Base-by-base conservation (phyloP, 1,140 invertebrate genomes). In the Nephotettix cincticeps region DNA sequence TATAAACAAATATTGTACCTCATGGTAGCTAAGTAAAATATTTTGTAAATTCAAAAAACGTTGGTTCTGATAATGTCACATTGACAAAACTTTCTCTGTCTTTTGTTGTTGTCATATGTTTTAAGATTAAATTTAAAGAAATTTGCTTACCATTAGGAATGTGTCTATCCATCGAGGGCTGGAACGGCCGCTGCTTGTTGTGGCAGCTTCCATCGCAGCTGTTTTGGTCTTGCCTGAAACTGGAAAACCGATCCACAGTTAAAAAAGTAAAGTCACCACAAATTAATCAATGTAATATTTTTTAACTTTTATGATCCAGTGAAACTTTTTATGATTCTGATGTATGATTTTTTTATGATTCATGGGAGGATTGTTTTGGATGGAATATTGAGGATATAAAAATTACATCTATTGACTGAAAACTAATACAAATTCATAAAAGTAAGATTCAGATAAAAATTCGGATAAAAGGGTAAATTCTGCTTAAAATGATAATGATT, bases 221-320 rank as follows among this genome's bases (percentile, higher is more conserved):
- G 23, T 13, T 61, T 25, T 61, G 56, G 14, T 61, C 56, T n/a
- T 27, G 56, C n/a, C 56, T 25, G 56, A 14, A 61, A 61, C 56
- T 61, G 25, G 6, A 19, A n/a, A 17, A n/a, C n/a, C n/a, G n/a
- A n/a, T n/a, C n/a, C n/a, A n/a, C n/a, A n/a, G n/a, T n/a, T n/a
- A 40, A 40, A 40, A 40, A 40, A 40, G 6, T 17, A 9, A 9
- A 9, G 6, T 40, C 6, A 9, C 17, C 6, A 17, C 17, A 40
- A 40, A 9, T 40, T 17, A 9, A 17, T 40, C 36, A 40, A 17
- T 40, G 36, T 9, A 9, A 17, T 40, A 40, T 9, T 9, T 6
- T 40, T 9, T 17, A 40, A 17, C 36, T 9, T 40, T 9, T 40
- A 40, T 17, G 6, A 40, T 40, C 6, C 36, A 40, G 6, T 40